phyloP scores from a whole-genome alignment of 2,797 vertebrate genomes.

The Chiroxiphia lanceolata region DNA sequence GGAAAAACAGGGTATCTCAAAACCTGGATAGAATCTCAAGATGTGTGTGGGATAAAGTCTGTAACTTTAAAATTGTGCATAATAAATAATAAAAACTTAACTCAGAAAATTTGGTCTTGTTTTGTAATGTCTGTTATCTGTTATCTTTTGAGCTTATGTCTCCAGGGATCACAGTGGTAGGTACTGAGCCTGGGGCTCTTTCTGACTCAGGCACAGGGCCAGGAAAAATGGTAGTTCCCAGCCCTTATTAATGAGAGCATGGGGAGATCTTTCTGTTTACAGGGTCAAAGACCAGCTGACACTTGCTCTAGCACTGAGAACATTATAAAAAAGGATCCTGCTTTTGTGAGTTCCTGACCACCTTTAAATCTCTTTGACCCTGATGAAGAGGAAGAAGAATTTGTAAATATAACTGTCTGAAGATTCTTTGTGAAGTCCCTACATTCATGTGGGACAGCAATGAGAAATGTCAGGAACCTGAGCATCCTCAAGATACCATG shows the following conservation, averaged over 20 bases:
- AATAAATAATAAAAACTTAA: not conserved
- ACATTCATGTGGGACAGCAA: not conserved
- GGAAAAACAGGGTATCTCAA: not conserved
- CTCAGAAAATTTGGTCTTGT: not conserved
- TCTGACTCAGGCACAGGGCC: slow-evolving; percentile 40
- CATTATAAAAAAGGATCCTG: not conserved
- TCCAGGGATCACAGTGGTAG: not conserved
- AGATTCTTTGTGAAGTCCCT: not conserved
- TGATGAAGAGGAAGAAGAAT: slow-evolving; percentile 11
- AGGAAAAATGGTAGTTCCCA: slow-evolving; percentile 44
- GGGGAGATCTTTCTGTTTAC: slow-evolving; percentile 20
- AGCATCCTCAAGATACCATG: not conserved
- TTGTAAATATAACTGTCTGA: not conserved
- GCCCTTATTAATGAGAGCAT: not conserved
- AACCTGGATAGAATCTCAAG: not conserved
- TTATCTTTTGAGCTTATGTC: not conserved
- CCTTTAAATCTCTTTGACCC: slow-evolving; percentile 32
- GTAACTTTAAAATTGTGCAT: not conserved
- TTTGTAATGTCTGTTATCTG: not conserved
- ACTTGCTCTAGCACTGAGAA: slow-evolving; percentile 13
- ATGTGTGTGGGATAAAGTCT: no score
- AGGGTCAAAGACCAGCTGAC: slow-evolving; percentile 16
- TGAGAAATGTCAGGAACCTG: not conserved
- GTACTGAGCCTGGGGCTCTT: not conserved
- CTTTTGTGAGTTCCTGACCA: slow-evolving; percentile 32